Percentiles rank a stretch among this genome's conserved stretches.
Evolutionary conservation across 1,140 invertebrate genomes (phyloP).

Genomic region (Ladona fulva): DNA sequence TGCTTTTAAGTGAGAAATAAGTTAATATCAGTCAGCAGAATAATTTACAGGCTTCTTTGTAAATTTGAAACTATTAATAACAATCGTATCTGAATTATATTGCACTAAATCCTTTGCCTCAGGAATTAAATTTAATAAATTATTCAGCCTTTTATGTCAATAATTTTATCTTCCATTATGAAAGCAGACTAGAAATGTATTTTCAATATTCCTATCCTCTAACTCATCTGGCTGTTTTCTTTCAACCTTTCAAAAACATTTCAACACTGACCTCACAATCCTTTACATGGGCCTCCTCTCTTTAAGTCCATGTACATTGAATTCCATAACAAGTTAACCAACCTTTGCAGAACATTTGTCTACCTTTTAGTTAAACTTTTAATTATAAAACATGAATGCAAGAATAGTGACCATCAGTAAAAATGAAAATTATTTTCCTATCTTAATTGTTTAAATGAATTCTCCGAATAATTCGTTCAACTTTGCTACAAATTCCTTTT

Average conservation of each 20-base stretch:
- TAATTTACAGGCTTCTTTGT: background rate
- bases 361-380: constrained; percentile 10
- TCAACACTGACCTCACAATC: constrained; percentile 11
- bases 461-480: background rate
- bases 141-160: constrained; percentile 4
- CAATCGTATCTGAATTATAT: background rate
- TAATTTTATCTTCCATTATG: background rate
- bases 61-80: background rate
- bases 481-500: constrained; percentile 11
- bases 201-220: constrained; percentile 8
- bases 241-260: background rate
- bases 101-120: constrained; percentile 4
- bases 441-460: background rate
- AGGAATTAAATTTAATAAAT: background rate
- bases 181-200: constrained; percentile 1
- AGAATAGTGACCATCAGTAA: background rate
- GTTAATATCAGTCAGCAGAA: constrained; percentile 3
- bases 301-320: constrained; percentile 10
- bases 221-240: background rate
- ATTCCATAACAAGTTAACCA: constrained; percentile 12
- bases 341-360: background rate
- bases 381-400: constrained; percentile 10
- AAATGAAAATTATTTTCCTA: background rate
- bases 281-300: background rate
- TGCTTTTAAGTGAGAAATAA: background rate